Percentiles rank a stretch among this genome's conserved stretches.
Evolutionary conservation across 1,140 invertebrate species (phyloP).

Genomic region (Drosophila serrata): DNA sequence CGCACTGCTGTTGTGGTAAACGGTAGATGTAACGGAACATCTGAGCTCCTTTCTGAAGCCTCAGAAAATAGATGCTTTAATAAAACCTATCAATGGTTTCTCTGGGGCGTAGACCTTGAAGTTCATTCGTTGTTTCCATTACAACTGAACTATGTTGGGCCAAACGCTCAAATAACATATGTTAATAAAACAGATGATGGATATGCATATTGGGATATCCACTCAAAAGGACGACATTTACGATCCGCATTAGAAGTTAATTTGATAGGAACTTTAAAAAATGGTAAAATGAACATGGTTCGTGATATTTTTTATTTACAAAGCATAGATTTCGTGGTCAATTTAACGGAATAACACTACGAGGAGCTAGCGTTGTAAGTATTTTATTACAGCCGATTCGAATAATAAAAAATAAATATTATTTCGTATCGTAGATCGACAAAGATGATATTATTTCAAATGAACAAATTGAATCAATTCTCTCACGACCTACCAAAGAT

Average conservation of each 20-base stretch:
- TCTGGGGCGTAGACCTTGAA: constrained; percentile 49
- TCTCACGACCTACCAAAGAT: constrained; percentile 65
- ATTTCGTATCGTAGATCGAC: constrained; percentile 60
- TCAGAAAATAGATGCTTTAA: constrained; percentile 62
- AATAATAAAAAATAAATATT: background rate
- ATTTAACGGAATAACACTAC: constrained; percentile 63
- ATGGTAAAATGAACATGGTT: constrained; percentile 17
- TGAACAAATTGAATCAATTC: constrained; percentile 63
- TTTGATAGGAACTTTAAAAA: constrained; percentile 41
- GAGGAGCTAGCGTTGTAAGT: constrained; percentile 75
- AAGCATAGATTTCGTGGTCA: constrained; percentile 57
- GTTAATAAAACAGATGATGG: constrained; percentile 49
- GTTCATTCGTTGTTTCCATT: constrained; percentile 50
- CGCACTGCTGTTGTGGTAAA: constrained; percentile 62
- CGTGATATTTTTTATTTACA: constrained; percentile 61
- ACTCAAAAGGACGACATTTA: constrained; percentile 73
- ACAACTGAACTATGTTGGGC: constrained; percentile 66
- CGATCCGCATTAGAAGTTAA: constrained; percentile 50
- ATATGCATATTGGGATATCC: constrained; percentile 67
- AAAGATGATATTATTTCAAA: constrained; percentile 68
- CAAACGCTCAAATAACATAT: constrained; percentile 73
- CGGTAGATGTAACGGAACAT: constrained; percentile 37
- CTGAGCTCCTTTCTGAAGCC: constrained; percentile 43
- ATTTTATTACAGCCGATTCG: background rate
- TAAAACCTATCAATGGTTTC: constrained; percentile 76